A percentile compares a stretch with the other conserved stretches of the same genome.
These are phyloP conservation scores for Gymnocheta viridis DNA, from an alignment of 2,888 invertebrate genomes.

Conservation along the genomic window DNA sequence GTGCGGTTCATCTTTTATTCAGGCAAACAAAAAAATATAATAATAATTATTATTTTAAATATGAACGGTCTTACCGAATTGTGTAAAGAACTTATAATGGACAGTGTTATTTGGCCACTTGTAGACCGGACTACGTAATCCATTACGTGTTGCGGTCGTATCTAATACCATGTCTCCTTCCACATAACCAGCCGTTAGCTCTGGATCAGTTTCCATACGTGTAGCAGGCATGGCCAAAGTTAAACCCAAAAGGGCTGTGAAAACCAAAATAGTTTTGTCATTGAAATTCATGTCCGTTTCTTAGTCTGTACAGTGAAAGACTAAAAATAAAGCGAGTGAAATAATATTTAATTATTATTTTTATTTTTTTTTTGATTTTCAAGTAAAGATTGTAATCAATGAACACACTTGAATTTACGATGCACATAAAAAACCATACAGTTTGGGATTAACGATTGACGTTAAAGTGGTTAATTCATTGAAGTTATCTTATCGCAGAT, in stretches of 20 bases:
- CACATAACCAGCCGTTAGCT: conserved; percentile 88
- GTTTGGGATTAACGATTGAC: background rate
- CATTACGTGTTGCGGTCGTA: conserved; percentile 83
- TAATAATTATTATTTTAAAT: background rate
- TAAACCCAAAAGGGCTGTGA: conserved; percentile 7
- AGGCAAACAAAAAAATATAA: too few relatives aligned
- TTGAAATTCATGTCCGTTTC: conserved; percentile 41
- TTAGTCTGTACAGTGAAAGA: background rate
- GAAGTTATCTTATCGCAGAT: conserved; percentile 29
- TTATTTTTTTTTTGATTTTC: background rate
- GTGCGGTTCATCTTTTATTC: conserved; percentile 83
- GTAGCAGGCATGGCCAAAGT: conserved; percentile 29
- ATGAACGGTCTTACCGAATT: conserved; percentile 48
- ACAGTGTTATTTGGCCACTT: conserved; percentile 87
- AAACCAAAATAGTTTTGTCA: background rate
- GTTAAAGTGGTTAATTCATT: conserved; percentile 11
- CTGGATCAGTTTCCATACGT: conserved; percentile 84
- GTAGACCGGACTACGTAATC: conserved; percentile 83
- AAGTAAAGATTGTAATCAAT: conserved; percentile 20
- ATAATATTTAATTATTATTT: background rate
- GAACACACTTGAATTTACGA: conserved; percentile 4
- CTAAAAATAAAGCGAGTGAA: background rate
- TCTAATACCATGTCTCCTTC: conserved; percentile 90
- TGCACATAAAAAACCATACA: background rate
- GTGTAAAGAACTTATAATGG: conserved; percentile 85